These are phyloP conservation scores for Amphimallon solstitiale DNA, from an alignment of 2,888 invertebrate species.

Conservation along the genomic window DNA sequence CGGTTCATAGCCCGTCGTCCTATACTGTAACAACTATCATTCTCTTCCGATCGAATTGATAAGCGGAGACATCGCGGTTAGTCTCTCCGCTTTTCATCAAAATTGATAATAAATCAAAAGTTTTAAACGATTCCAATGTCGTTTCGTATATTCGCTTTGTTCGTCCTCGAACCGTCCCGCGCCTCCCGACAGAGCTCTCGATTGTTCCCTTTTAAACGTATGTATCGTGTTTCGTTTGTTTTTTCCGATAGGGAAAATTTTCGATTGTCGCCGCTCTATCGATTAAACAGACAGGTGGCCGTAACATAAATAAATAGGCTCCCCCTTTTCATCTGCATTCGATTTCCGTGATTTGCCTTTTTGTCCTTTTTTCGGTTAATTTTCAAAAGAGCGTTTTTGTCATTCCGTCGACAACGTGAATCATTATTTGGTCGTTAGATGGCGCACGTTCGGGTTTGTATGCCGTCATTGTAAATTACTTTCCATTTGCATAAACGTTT, in stretches of 20 bases:
- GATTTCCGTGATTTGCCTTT: background rate
- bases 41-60: constrained; percentile 4
- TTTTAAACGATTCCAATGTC: constrained; percentile 2
- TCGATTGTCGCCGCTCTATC: constrained; percentile 8
- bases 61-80: constrained; percentile 24
- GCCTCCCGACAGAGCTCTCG: background rate
- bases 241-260: background rate
- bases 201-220: constrained; percentile 4
- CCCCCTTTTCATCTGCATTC: background rate
- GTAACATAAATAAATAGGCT: constrained; percentile 14
- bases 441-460: no score
- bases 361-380: background rate
- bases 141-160: background rate
- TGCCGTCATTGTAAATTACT: no score
- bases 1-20: background rate
- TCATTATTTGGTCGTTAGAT: no score
- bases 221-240: constrained; percentile 4
- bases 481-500: no score
- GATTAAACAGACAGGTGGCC: background rate
- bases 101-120: constrained; percentile 34
- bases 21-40: constrained; percentile 1
- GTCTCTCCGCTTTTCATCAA: constrained; percentile 9
- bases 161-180: background rate
- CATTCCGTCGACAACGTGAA: no score
- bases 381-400: no score